Conservation (phyloP, 1,140 invertebrate genomes). For the Probaryconus sp. region DNA sequence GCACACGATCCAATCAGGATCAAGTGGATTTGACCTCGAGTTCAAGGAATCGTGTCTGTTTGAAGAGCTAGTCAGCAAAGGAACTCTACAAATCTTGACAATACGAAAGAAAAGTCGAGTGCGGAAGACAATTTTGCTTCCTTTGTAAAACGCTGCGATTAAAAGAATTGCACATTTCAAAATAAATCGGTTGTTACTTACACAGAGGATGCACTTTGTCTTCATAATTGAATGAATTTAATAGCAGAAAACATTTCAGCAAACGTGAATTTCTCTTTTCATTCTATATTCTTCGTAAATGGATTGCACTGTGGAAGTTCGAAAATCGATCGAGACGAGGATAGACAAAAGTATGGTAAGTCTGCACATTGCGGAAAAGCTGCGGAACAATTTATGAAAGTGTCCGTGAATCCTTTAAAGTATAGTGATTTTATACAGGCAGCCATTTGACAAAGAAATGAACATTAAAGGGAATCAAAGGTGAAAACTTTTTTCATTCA, state of each 20-base stretch:
- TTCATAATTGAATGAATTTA: conserved; percentile 8
- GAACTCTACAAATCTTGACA: conserved; percentile 13
- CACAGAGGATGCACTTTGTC: conserved; percentile 3
- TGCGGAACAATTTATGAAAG: too few species aligned
- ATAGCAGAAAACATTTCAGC: conserved; percentile 10
- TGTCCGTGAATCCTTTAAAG: too few species aligned
- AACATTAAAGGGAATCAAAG: too few species aligned
- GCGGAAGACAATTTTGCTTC: conserved; percentile 7
- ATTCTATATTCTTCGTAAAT: conserved; percentile 19
- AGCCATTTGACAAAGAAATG: too few species aligned
- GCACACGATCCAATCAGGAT: conserved; percentile 40
- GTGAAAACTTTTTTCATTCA: neutral
- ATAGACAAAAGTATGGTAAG: too few species aligned
- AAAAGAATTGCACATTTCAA: conserved; percentile 12
- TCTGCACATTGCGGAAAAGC: too few species aligned
- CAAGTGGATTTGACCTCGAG: conserved; percentile 40
- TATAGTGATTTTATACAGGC: too few species aligned
- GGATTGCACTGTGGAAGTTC: conserved; percentile 10
- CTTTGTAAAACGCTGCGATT: conserved; percentile 6
- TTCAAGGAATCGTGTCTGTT: conserved; percentile 28
- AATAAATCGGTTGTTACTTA: neutral
- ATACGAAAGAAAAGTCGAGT: conserved; percentile 11
- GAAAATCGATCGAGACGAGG: conserved; percentile 12
- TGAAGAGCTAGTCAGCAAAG: conserved; percentile 15
- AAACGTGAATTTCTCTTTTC: conserved; percentile 13